Evolutionary conservation across 2,113 vertebrate species (phyloP), one percentile per base, ranked within the genome.

Genomic region (Camelus dromedarius): DNA sequence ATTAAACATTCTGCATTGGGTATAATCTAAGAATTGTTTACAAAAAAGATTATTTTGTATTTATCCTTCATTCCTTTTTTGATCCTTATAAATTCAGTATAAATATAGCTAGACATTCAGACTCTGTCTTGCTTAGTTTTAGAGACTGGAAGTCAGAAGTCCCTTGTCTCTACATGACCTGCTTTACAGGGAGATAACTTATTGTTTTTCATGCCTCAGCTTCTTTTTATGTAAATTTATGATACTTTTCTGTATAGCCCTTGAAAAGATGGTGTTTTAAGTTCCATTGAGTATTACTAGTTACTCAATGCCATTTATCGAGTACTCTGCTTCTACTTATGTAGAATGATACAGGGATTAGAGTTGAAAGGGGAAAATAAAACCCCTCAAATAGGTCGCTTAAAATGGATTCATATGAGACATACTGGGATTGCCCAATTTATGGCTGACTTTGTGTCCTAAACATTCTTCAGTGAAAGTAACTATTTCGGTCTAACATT

Each of bases 1-100:
- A 46, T 93, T 97, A 98, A 98, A 97, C 97, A 15, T 98, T 98
- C 98, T 98, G 91, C 98, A 83, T 98, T 98, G 98, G 98, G 94
- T 98, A 96, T 98, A 98, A 97, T 97, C 46, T 96, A 80, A 98
- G 97, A 98, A 98, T 98, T 99, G 98, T 99, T 99, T 99, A 99
- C 98, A 98, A 94, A 97, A 97, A 97, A 93, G 76, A 69, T 98
- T 98, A 96, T 98, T 98, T 99, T 98, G 94, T 98, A 99, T 98
- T 98, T 98, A 87, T n/a, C 48, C 93, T 97, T 98, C 97, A 96
- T 97, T 97, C 93, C 95, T 96, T 93, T 98, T 97, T 97, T 89
- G 95, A 88, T 98, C 83, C 85, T 97, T 93, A 81, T 84, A 93
- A 98, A 97, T 98, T 98, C 97, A 95, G 18, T 96, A 97, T 92